Base-by-base conservation (phyloP, 2,113 vertebrate genomes). In the Ciconia stormi region DNA sequence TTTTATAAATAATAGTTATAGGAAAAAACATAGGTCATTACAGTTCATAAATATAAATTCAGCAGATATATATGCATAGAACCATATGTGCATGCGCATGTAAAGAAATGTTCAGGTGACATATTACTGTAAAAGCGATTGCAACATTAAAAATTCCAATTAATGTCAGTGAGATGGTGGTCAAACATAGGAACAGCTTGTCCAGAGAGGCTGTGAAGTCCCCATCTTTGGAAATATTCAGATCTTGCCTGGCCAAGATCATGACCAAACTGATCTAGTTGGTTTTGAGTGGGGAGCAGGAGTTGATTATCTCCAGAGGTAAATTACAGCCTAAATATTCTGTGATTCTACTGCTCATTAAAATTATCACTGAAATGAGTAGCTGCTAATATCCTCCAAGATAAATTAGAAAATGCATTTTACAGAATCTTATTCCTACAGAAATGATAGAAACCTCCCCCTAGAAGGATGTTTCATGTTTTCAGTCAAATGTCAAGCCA, bases 81-180 rank as follows among this genome's bases (percentile, higher is more conserved):
- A 82, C 62, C 3, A 7, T 30, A 26, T 5, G 5, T 65, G 32
- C 49, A 20, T n/a, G 11, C 5, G 61, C 0, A 1, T 22, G 25
- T 73, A 62, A 83, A 69, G 16, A 83, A 78, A 42, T 21, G 22
- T 79, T 61, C 40, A 58, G 42, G 40, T 86, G 62, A 44, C 3
- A 17, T 25, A 26, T 56, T 61, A 27, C 16, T 69, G 30, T 49
- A 56, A 49, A 6, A 88, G 15, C 22, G 67, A n/a, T 20, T 50
- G n/a, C 13, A 67, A 21, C 3, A 16, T 36, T 36, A 46, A 47
- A 34, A n/a, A 40, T 38, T 87, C 12, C 17, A 74, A 1, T 81
- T 78, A 44, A 44, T 34, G 16, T 50, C 46, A 58, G 2, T 12
- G 10, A 46, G 12, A 36, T 58, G 27, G 18, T 53, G 34, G 14